These are phyloP conservation scores for Xestia ashworthii DNA, from an alignment of 2,888 invertebrate genomes.

Conservation along the genomic window DNA sequence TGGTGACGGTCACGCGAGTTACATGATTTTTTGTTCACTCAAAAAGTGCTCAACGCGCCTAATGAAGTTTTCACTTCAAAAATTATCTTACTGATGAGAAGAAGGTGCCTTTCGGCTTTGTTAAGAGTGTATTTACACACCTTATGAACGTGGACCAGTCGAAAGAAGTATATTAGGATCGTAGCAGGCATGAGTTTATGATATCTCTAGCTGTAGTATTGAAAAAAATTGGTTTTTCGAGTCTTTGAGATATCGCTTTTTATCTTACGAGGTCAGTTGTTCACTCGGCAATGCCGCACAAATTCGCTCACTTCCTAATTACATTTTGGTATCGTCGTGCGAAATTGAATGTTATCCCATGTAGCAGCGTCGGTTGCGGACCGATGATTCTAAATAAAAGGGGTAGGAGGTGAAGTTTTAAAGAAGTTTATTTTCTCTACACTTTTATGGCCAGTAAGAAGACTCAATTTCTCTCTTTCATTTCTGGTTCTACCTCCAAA, in stretches of 20 bases:
- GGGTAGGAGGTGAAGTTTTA: not conserved
- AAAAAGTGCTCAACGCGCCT: no score
- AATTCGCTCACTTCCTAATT: slow-evolving; percentile 49
- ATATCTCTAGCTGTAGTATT: not conserved
- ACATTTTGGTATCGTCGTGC: slow-evolving; percentile 39
- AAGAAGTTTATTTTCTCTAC: not conserved
- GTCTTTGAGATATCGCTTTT: not conserved
- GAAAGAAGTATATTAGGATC: not conserved
- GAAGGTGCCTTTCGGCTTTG: no score
- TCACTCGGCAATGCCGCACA: slow-evolving; percentile 1
- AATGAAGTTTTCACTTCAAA: no score
- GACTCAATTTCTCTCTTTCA: not conserved
- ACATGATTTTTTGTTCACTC: no score
- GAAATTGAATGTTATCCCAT: slow-evolving; percentile 40
- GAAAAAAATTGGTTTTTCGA: not conserved
- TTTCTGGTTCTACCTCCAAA: not conserved
- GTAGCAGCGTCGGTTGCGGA: not conserved
- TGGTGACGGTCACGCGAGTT: no score
- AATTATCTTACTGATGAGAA: no score
- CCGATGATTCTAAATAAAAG: not conserved
- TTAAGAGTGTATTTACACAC: no score
- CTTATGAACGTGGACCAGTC: not conserved
- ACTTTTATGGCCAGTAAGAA: not conserved
- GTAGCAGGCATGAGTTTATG: not conserved
- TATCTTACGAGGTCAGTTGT: not conserved